Base-by-base conservation (phyloP, 2,888 invertebrate genomes). In the Holacanthella duospinosa region DNA sequence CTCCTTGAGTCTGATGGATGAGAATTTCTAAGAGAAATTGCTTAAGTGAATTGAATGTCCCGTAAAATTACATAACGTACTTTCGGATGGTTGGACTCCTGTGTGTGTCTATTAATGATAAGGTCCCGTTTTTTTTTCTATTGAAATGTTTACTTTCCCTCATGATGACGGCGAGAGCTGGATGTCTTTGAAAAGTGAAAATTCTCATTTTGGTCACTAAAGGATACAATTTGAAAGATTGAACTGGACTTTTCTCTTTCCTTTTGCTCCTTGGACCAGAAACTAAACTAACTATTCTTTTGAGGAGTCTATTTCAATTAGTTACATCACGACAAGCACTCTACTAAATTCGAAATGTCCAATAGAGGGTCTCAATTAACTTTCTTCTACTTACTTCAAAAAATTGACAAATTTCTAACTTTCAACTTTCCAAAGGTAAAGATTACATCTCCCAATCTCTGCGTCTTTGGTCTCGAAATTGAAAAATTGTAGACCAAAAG, bases 71-170 rank as follows among this genome's bases (percentile, higher is more conserved):
- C 48, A 21, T 21, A 4, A n/a, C 4, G 48, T 48, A 16, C 16
- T n/a, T 48, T 48, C 48, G 48, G 21, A 21, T 48, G 36, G 36
- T 6, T 36, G 36, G 16, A 6, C 16, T 16, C 16, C 36, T 36
- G 48, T 48, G 12, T 48, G 48, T 48, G 48, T 48, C 48, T 48
- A 48, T 48, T 48, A 48, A 48, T 48, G 48, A 48, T 48, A 48
- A 48, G 48, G 21, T 4, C 48, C 36, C 36, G n/a, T n/a, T n/a
- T n/a, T n/a, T n/a, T n/a, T 36, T 6, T 48, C 48, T 21, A 48
- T 48, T 48, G 48, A 48, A 48, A 48, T 48, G 48, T 48, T 48
- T 48, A 48, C 12, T 21, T 21, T 9, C 21, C 21, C 21, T 21
- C 48, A 4, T 48, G 4, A 4, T n/a, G 19, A 9, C 48, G 4